Evolutionary conservation across 2,113 vertebrate species (phyloP), one percentile per base, ranked within the genome.

Genomic region (Andinoacara biseriatus): DNA sequence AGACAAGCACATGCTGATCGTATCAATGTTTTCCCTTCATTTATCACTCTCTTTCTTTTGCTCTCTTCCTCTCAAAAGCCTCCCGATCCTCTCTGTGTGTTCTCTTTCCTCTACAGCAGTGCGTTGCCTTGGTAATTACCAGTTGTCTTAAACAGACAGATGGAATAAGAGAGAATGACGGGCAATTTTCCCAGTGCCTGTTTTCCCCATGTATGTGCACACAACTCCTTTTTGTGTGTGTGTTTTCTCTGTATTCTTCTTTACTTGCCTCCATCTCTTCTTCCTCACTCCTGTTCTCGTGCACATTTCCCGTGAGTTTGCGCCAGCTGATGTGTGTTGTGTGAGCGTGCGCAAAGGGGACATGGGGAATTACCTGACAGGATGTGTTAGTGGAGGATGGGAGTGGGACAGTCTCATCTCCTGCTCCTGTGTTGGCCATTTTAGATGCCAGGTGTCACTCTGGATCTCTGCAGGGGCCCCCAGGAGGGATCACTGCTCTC

Each of bases 81-180:
- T 90, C 88, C 76, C 88, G 81, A 78, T 90, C 86, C 84, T 85
- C 77, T 46, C 60, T 84, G 79, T 84, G 77, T 57, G 85, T 87
- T 93, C 90, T 93, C 92, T 94, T 89, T 59, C 77, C 72, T 91
- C 85, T 81, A 89, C 87, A 90, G 89, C 91, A 94, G 91, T 87
- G 82, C 56, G 88, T 92, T 94, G 88, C 90, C 92, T 85, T 92
- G 93, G 93, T 94, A 93, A 96, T 96, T 94, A 95, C 92, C 89
- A 93, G 94, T 95, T 94, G 94, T 94, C 95, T 94, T 93, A 95
- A 95, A 93, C 94, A 94, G 94, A 95, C 95, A 95, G 94, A 95
- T 94, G 92, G 94, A 94, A 94, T 94, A 94, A 93, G 87, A 76
- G 84, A 95, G 94, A 94, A 85, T 94, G 95, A 94, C 87, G 90